Base-by-base conservation (phyloP, 2,888 invertebrate genomes). In the Nomada fucata region DNA sequence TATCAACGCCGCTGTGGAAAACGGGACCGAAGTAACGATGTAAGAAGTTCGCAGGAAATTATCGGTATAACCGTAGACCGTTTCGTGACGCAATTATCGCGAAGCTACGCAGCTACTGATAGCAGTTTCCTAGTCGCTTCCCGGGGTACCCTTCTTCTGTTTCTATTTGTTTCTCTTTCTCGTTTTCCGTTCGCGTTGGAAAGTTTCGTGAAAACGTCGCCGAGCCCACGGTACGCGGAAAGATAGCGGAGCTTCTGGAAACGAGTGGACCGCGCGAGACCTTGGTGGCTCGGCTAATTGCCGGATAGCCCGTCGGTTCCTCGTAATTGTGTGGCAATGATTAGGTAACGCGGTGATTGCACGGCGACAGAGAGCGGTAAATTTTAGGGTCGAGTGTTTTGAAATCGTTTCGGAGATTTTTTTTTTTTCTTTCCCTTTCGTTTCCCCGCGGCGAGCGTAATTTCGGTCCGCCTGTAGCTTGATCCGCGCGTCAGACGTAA, bases 1-100 rank as follows among this genome's bases (percentile, higher is more conserved):
- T 71, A 71, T 78, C 70, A 67, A 42, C 63, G 55, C 60, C 57
- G 79, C 36, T 60, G 65, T 60, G 71, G 79, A 70, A 65, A 78
- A 78, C 78, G 44, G 29, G 61, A 68, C 61, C 63, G 69, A 77
- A 55, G 55, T 68, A 53, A 26, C 70, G n/a, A 15, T 55, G 36
- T 15, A 20, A 44, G 70, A 78, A 53, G 36, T 50, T 72, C 57
- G 72, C 63, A 47, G 65, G 59, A 67, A 71, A 71, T 77, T 65
- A 70, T 79, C 71, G 29, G 26, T n/a, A 9, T 55, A 42, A 67
- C 50, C 64, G 70, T 70, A 53, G 59, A 9, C 75, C 61, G 47
- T 36, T 70, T 36, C 26, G 60, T 71, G 70, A 67, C 50, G 60
- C 47, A 65, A 79, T 76, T 78, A 68, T 75, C 57, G 47, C 7